These are phyloP conservation scores for Polia nebulosa DNA, from an alignment of 2,888 invertebrate genomes.

Conservation along the genomic window DNA sequence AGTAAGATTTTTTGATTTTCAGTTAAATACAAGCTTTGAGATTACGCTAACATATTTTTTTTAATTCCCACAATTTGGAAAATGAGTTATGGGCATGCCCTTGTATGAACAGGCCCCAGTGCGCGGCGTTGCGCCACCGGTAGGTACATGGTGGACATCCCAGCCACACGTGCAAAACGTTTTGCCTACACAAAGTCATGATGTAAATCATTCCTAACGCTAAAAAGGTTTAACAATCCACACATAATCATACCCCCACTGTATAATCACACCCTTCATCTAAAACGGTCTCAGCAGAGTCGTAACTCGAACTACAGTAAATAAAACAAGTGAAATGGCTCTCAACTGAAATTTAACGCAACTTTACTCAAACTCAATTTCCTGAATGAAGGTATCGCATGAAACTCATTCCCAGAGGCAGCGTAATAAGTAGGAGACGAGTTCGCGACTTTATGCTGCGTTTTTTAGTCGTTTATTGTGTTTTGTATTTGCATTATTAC, in stretches of 20 bases:
- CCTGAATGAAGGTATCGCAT: slow-evolving; percentile 66
- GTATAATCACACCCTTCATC: slow-evolving; percentile 25
- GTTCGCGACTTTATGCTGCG: slow-evolving; percentile 44
- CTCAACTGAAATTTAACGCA: slow-evolving; percentile 55
- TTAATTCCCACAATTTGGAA: too few species aligned
- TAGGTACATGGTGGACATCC: too few species aligned
- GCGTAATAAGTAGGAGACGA: slow-evolving; percentile 17
- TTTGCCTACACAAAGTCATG: too few species aligned
- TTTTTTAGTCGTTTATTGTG: slow-evolving; percentile 18
- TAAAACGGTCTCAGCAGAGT: slow-evolving; percentile 42
- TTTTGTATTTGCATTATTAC: neutral
- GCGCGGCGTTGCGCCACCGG: too few species aligned
- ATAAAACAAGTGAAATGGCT: slow-evolving; percentile 53
- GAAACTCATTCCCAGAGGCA: slow-evolving; percentile 48
- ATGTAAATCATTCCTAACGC: too few species aligned
- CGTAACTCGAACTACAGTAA: slow-evolving; percentile 36
- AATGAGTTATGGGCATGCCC: too few species aligned
- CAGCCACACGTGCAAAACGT: too few species aligned
- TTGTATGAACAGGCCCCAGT: too few species aligned
- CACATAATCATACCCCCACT: neutral
- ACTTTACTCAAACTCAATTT: slow-evolving; percentile 71
- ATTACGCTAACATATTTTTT: too few species aligned
- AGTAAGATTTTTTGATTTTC: too few species aligned
- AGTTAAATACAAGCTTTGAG: too few species aligned
- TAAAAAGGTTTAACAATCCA: neutral